phyloP scores from a whole-genome alignment of 1,140 invertebrate species.

The Zaprionus tsacasi region DNA sequence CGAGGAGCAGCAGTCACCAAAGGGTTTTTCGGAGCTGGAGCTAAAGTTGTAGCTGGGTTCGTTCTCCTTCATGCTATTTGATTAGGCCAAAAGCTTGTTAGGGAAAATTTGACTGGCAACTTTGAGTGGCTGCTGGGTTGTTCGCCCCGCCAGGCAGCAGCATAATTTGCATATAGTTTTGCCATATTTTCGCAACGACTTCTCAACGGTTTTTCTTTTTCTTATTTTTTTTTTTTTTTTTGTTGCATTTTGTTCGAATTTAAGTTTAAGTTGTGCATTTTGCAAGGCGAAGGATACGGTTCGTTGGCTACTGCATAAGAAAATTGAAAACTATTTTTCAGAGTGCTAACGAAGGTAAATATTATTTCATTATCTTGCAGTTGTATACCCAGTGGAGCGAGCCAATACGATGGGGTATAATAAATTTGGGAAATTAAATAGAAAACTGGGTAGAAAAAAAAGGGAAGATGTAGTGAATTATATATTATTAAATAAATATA shows the following conservation, averaged over 20 bases:
- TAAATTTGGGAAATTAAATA: not conserved
- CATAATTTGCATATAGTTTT: constrained; percentile 79
- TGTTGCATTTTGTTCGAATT: constrained; percentile 69
- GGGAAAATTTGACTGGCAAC: constrained; percentile 79
- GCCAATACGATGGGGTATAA: not conserved
- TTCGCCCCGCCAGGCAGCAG: constrained; percentile 38
- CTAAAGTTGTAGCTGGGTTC: constrained; percentile 30
- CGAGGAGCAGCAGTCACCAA: constrained; percentile 38
- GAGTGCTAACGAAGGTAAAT: constrained; percentile 81
- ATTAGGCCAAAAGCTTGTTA: constrained; percentile 82
- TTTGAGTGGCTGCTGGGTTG: constrained; percentile 64
- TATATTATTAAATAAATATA: too few species aligned
- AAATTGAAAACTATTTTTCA: constrained; percentile 75
- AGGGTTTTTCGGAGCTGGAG: constrained; percentile 24
- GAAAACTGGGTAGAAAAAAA: too few species aligned
- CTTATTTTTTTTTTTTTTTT: constrained; percentile 9
- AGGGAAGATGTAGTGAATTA: too few species aligned
- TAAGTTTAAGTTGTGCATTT: constrained; percentile 76
- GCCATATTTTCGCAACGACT: constrained; percentile 66
- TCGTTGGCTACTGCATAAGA: constrained; percentile 72
- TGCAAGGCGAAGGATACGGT: constrained; percentile 43
- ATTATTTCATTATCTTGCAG: constrained; percentile 72
- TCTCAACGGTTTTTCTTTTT: constrained; percentile 21
- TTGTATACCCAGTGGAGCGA: constrained; percentile 1
- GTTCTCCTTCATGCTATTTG: constrained; percentile 56